A percentile compares a stretch with the other conserved stretches of the same genome.
Evolutionary conservation across 2,797 vertebrate species (phyloP).

Genomic region (Argya squamiceps): DNA sequence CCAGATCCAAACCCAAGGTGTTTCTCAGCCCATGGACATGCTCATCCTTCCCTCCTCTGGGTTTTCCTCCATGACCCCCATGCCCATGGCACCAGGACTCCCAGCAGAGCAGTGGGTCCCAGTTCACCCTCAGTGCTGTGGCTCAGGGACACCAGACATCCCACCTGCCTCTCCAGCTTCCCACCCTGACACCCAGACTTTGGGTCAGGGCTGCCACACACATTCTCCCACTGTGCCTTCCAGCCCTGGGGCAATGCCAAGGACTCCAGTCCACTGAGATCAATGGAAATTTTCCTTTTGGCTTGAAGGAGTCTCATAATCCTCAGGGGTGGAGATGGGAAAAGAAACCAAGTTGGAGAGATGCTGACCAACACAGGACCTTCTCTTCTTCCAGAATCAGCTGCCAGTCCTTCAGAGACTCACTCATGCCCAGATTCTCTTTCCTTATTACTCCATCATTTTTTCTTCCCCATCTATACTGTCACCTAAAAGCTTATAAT

Average conservation of each 20-base stretch:
- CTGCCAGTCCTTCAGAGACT: not conserved
- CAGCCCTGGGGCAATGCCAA: not conserved
- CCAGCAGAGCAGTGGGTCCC: not conserved
- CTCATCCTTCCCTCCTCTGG: not conserved
- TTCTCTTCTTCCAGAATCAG: not conserved
- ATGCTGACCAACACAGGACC: not conserved
- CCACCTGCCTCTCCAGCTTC: not conserved
- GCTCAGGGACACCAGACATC: not conserved
- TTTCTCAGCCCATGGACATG: accelerated
- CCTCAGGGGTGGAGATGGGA: not conserved
- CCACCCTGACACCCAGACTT: not conserved
- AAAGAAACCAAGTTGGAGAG: not conserved
- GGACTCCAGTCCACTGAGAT: not conserved
- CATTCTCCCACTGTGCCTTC: not conserved
- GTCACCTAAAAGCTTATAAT: not conserved
- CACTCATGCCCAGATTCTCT: not conserved
- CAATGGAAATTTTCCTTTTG: not conserved
- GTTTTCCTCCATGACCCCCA: not conserved
- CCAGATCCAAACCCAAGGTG: not conserved
- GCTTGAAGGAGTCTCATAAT: not conserved
- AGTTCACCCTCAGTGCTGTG: accelerated
- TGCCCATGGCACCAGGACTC: not conserved
- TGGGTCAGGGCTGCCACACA: not conserved
- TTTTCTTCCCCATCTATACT: not conserved
- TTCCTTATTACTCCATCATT: not conserved